A percentile compares a stretch with the other conserved stretches of the same genome.
Evolutionary conservation across 2,797 vertebrate genomes (phyloP).

Genomic region (Xyrichtys novacula): DNA sequence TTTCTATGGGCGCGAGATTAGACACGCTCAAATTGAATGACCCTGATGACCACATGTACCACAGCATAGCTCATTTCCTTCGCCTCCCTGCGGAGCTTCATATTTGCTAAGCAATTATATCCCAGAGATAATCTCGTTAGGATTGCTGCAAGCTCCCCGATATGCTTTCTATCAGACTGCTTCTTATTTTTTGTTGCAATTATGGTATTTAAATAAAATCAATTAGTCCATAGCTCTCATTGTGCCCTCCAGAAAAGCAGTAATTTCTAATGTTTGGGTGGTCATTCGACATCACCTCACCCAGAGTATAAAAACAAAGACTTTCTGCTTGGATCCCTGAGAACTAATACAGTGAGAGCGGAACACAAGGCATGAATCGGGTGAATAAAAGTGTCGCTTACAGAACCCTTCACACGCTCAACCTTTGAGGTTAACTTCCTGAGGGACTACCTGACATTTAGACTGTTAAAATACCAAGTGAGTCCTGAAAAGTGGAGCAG

Average conservation of each 20-base stretch:
- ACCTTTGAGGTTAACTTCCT: conserved; percentile 2
- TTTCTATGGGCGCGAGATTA: conserved; percentile 32
- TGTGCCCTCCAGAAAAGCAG: neutral
- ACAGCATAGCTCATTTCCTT: conserved; percentile 34
- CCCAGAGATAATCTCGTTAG: conserved; percentile 55
- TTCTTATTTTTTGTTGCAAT: conserved; percentile 15
- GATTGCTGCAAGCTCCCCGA: conserved; percentile 25
- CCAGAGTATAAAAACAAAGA: too few relatives aligned
- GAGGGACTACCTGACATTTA: conserved; percentile 22
- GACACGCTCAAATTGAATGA: conserved; percentile 28
- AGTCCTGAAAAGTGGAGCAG: conserved; percentile 14
- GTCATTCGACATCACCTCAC: neutral
- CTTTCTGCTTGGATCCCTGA: neutral
- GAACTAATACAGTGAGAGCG: neutral
- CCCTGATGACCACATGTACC: conserved; percentile 43
- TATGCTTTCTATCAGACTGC: neutral
- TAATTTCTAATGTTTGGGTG: neutral
- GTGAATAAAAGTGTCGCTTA: neutral
- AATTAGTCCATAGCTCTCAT: conserved; percentile 28
- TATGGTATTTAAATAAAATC: conserved; percentile 20
- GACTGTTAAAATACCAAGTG: conserved; percentile 4
- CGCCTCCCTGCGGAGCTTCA: conserved; percentile 34
- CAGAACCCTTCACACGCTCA: neutral
- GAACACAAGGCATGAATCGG: neutral
- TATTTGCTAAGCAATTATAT: conserved; percentile 52